Conservation (phyloP, 1,140 invertebrate genomes). For the Dinothrombium tinctorium region DNA sequence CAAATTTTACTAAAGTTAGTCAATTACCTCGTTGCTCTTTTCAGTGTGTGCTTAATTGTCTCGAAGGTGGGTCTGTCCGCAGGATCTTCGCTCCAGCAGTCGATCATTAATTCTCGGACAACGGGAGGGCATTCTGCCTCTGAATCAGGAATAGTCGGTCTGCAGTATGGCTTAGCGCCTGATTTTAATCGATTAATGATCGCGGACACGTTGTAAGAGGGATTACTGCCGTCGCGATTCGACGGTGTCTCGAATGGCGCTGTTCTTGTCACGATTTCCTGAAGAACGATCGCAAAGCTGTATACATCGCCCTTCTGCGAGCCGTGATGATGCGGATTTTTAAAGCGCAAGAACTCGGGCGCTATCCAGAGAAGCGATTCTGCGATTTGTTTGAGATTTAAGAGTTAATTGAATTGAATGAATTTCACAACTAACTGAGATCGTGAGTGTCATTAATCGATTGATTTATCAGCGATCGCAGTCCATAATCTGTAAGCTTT, state of each 20-base stretch:
- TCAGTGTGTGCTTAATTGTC: constrained; percentile 5
- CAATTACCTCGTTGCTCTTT: constrained; percentile 2
- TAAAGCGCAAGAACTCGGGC: too few relatives aligned
- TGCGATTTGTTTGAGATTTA: constrained; percentile 21
- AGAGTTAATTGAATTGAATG: not conserved
- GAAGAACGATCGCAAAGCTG: too few relatives aligned
- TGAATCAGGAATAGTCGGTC: constrained; percentile 10
- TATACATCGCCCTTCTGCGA: too few relatives aligned
- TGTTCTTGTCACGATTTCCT: constrained; percentile 29
- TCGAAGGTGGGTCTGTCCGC: constrained; percentile 5
- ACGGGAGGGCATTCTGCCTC: constrained; percentile 8
- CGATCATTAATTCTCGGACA: constrained; percentile 7
- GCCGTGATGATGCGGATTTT: too few relatives aligned
- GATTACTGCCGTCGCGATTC: not conserved
- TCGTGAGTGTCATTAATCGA: constrained; percentile 1
- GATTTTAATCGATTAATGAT: constrained; percentile 11
- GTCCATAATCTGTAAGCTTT: constrained; percentile 89
- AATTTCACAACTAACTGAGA: not conserved
- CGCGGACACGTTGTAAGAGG: constrained; percentile 6
- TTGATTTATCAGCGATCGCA: constrained; percentile 33
- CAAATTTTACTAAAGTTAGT: constrained; percentile 2
- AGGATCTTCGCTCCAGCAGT: constrained; percentile 9
- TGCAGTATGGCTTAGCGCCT: constrained; percentile 9
- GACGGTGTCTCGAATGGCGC: constrained; percentile 13
- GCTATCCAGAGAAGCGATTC: constrained; percentile 60